These are phyloP conservation scores for Drosophila gaucha DNA, from an alignment of 2,888 invertebrate species.

Conservation along the genomic window DNA sequence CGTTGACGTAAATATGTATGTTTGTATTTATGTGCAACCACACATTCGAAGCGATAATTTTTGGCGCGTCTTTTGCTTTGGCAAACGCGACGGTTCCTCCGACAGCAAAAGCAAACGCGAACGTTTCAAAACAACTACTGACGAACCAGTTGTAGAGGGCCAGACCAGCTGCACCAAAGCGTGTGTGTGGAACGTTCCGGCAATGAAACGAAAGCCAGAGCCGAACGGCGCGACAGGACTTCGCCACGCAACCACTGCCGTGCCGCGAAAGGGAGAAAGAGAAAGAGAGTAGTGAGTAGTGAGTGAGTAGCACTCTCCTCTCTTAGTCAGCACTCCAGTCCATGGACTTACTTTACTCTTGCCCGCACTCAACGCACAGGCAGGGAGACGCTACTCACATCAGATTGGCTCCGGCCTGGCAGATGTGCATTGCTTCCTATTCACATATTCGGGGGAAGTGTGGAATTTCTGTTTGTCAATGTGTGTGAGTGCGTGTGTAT, in stretches of 20 bases:
- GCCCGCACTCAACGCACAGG: constrained; percentile 10
- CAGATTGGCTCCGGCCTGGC: constrained; percentile 39
- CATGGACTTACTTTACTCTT: constrained; percentile 13
- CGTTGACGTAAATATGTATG: background rate
- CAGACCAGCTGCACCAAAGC: constrained; percentile 17
- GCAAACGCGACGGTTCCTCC: constrained; percentile 23
- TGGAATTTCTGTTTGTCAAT: constrained; percentile 6
- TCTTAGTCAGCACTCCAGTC: constrained; percentile 41
- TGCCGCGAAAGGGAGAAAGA: constrained; percentile 8
- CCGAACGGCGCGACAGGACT: constrained; percentile 21
- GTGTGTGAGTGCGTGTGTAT: background rate
- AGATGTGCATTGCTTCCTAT: constrained; percentile 53
- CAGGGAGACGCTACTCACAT: constrained; percentile 16
- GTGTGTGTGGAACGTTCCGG: constrained; percentile 31
- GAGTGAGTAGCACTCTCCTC: constrained; percentile 9
- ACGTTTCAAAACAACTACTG: constrained; percentile 62
- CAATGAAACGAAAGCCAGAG: constrained; percentile 32
- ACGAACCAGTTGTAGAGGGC: constrained; percentile 24
- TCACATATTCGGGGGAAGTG: constrained; percentile 4
- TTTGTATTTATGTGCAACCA: background rate
- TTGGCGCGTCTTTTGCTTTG: constrained; percentile 56
- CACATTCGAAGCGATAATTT: constrained; percentile 35
- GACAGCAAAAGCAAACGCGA: constrained; percentile 30
- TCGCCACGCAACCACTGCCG: constrained; percentile 9
- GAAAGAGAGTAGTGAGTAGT: constrained; percentile 29